These are phyloP conservation scores for Berghia stephanieae DNA, from an alignment of 1,140 invertebrate genomes.

Conservation along the genomic window DNA sequence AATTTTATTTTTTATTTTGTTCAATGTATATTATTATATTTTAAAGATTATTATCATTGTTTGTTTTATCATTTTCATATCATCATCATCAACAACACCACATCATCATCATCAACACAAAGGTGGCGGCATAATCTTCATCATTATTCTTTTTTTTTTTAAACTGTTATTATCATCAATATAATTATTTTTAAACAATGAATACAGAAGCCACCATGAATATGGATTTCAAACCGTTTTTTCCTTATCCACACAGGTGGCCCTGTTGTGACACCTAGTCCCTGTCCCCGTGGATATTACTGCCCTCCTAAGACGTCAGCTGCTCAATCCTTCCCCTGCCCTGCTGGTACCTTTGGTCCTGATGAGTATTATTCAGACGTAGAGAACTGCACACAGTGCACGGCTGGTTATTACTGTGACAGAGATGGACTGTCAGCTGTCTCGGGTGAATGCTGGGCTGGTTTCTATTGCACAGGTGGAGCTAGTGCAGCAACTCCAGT, in stretches of 20 bases:
- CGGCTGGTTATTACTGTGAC: constrained; percentile 58
- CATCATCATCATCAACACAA: no score
- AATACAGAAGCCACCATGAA: background rate
- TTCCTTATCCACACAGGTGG: constrained; percentile 37
- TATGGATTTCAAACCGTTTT: background rate
- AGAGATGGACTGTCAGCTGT: constrained; percentile 49
- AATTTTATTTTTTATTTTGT: no score
- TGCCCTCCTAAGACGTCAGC: constrained; percentile 51
- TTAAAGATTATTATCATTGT: no score
- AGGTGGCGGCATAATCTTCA: no score
- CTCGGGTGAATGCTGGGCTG: constrained; percentile 55
- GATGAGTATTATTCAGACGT: constrained; percentile 42
- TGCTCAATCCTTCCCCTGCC: constrained; percentile 53
- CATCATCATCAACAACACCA: no score
- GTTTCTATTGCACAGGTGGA: constrained; percentile 59
- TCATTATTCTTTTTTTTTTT: no score
- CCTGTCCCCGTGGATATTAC: constrained; percentile 60
- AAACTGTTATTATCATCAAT: no score
- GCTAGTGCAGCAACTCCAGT: constrained; percentile 49
- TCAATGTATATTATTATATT: no score
- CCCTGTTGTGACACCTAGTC: constrained; percentile 49
- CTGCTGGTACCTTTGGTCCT: constrained; percentile 55
- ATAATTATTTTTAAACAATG: background rate
- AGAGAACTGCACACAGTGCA: constrained; percentile 56
- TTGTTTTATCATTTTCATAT: no score